Percentiles rank a stretch among this genome's conserved stretches.
Conservation (phyloP, 2,797 vertebrate species). For the Salarias fasciatus region DNA sequence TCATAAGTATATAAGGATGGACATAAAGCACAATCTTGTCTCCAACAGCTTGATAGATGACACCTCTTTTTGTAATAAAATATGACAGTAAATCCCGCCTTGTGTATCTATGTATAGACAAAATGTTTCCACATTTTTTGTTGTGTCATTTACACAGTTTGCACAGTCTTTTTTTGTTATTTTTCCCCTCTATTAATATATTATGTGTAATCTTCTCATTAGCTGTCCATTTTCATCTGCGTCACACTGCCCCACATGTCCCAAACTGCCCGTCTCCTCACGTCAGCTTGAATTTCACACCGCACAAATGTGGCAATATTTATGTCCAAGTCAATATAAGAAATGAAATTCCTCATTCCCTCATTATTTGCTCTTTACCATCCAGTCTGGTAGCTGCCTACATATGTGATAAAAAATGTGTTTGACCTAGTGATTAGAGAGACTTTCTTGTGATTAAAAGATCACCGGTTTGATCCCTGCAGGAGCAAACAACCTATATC, state of each 20-base stretch:
- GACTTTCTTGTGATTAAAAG: slow-evolving; percentile 21
- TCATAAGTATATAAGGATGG: slow-evolving; percentile 18
- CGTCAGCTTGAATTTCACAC: neutral
- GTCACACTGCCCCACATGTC: neutral
- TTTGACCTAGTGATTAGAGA: slow-evolving; percentile 29
- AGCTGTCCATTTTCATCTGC: neutral
- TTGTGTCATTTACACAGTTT: neutral
- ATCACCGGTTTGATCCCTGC: slow-evolving; percentile 22
- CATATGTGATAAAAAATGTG: slow-evolving; percentile 12
- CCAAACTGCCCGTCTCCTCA: neutral
- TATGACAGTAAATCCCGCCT: neutral
- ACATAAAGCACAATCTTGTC: neutral
- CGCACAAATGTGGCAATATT: neutral
- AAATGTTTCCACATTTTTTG: neutral
- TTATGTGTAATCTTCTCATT: neutral
- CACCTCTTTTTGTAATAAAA: neutral
- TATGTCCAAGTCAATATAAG: neutral
- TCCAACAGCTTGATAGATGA: slow-evolving; percentile 5
- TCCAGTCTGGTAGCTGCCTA: neutral
- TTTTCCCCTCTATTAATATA: neutral
- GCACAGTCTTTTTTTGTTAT: neutral
- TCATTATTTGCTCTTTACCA: neutral
- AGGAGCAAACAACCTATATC: slow-evolving; percentile 5
- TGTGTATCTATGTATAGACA: neutral
- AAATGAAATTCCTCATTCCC: neutral